Evolutionary conservation across 2,888 invertebrate genomes (phyloP), one percentile per base, ranked within the genome.

Genomic region (Dioctria rufipes): DNA sequence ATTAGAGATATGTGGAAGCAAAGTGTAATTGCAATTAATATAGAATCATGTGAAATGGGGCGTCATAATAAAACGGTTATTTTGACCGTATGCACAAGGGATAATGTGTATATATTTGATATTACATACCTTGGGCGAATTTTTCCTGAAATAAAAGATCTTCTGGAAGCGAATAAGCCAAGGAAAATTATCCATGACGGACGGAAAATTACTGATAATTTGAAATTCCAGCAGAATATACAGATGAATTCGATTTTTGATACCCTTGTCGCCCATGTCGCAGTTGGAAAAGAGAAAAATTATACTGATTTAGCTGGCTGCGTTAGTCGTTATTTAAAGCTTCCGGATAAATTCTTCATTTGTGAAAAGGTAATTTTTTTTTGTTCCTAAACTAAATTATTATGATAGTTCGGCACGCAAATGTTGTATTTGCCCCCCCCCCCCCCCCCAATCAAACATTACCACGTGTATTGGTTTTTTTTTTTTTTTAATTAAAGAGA

Each of bases 21-120:
- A 81, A 80, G 83, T 6, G 80, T 83, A 9, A 82, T 86, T 8
- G 84, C 83, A 1, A 75, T 86, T 8, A 46, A 85, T 40, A 79
- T 86, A 3, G 86, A 86, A 58, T 84, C 85, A 6, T 75, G 83
- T 25, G 82, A 85, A 40, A 83, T 81, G 80, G 86, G 85, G 4
- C 85, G 86, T 8, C 83, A 85, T 65, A 83, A 83, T 42, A 82
- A 83, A 5, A 83, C 86, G 3, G 83, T 84, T 0, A 13, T 86
- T 8, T 51, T 86, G 4, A 83, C 83, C 2, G 46, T 86, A 3
- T 83, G 84, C 9, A 86, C 86, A 3, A 54, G 80, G 4, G 80
- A 83, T 5, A 81, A 83, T 25, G 84, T 86, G 4, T 86, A 86
- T 81, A 84, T 86, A 42, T 86, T 86, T 80, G 86, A 86, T 81